These are phyloP conservation scores for Ditylenchus dipsaci DNA, from an alignment of 1,140 invertebrate genomes.

Conservation along the genomic window DNA sequence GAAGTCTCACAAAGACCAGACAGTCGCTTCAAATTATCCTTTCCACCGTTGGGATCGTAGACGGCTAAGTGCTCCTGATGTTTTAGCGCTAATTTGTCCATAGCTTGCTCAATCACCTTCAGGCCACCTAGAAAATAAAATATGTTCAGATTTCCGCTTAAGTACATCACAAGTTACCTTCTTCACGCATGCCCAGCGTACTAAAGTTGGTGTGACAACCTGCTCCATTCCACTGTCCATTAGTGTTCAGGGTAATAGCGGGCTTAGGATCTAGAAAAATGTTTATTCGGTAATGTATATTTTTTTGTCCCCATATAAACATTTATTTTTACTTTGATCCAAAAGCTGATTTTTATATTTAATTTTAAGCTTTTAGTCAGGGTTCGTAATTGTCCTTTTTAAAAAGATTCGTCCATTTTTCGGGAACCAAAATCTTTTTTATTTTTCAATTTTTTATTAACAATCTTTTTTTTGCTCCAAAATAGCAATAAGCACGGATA, in stretches of 20 bases:
- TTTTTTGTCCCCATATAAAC: too few relatives aligned
- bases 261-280: slow-evolving; percentile 61
- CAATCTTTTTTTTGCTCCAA: too few relatives aligned
- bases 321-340: too few relatives aligned
- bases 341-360: too few relatives aligned
- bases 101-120: slow-evolving; percentile 58
- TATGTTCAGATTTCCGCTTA: not conserved
- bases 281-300: too few relatives aligned
- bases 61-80: slow-evolving; percentile 70
- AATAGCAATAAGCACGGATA: too few relatives aligned
- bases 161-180: not conserved
- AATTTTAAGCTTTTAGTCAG: too few relatives aligned
- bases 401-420: too few relatives aligned
- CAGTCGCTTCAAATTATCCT: slow-evolving; percentile 76
- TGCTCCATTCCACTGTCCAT: slow-evolving; percentile 78
- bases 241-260: not conserved
- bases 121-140: slow-evolving; percentile 67
- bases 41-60: slow-evolving; percentile 77
- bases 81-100: slow-evolving; percentile 73
- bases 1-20: slow-evolving; percentile 78
- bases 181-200: slow-evolving; percentile 76
- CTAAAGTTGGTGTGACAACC: slow-evolving; percentile 84
- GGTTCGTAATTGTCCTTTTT: too few relatives aligned
- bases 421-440: too few relatives aligned
- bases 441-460: too few relatives aligned